These are phyloP conservation scores for Aproaerema taeniolella DNA, from an alignment of 2,888 invertebrate genomes.

Conservation along the genomic window DNA sequence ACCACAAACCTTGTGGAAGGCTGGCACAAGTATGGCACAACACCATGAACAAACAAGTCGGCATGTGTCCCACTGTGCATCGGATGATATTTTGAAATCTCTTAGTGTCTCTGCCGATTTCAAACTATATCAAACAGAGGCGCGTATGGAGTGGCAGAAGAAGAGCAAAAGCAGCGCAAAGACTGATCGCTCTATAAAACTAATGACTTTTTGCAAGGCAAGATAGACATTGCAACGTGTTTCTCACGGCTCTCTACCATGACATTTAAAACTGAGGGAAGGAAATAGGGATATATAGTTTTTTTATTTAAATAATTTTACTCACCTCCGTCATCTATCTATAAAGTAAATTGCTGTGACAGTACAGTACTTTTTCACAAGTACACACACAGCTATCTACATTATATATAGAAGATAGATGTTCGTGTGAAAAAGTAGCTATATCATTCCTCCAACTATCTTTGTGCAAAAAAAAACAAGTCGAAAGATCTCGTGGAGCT, in stretches of 20 bases:
- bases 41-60: neutral
- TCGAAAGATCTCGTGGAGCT: too few relatives aligned
- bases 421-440: too few relatives aligned
- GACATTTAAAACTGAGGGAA: neutral
- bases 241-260: neutral
- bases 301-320: too few relatives aligned
- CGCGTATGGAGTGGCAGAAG: neutral
- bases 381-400: too few relatives aligned
- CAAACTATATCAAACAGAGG: neutral
- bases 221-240: neutral
- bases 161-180: neutral
- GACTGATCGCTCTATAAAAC: neutral
- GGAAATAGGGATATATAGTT: neutral
- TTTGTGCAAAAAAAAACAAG: too few relatives aligned
- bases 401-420: too few relatives aligned
- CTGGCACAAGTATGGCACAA: too few relatives aligned
- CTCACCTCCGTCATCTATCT: too few relatives aligned
- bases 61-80: neutral
- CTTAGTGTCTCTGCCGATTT: neutral
- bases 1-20: constrained; percentile 1
- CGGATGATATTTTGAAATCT: constrained; percentile 1
- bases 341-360: too few relatives aligned
- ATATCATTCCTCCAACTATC: too few relatives aligned
- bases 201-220: neutral
- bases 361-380: too few relatives aligned